These are phyloP conservation scores for Pocillopora meandrina DNA, from an alignment of 92 coral and sea anemone genomes.

Conservation along the genomic window DNA sequence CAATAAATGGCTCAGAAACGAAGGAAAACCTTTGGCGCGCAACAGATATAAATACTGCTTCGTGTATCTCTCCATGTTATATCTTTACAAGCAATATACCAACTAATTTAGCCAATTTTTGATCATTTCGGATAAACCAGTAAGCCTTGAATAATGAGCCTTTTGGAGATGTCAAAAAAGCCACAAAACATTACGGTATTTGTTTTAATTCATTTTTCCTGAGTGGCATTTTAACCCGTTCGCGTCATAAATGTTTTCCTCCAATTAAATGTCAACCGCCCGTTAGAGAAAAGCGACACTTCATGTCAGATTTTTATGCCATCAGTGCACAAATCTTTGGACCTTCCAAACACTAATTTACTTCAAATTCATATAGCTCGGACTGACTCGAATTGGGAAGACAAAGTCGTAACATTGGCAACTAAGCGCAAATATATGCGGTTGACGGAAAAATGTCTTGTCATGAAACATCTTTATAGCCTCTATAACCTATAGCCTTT, in stretches of 20 bases:
- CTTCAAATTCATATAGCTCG: background rate
- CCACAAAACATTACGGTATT: background rate
- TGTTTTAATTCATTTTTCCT: background rate
- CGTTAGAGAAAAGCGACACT: background rate
- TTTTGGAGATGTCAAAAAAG: background rate
- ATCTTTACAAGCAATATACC: background rate
- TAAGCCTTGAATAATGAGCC: background rate
- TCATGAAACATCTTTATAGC: too few species aligned
- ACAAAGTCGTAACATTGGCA: too few species aligned
- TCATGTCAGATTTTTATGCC: background rate
- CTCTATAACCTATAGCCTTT: too few species aligned
- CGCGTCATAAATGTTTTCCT: background rate
- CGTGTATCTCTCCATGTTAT: background rate
- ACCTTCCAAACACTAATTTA: background rate
- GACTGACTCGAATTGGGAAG: too few species aligned
- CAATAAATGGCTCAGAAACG: too few species aligned
- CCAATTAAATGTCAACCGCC: background rate
- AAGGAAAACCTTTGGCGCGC: too few species aligned
- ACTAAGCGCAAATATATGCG: too few species aligned
- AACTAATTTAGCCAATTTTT: conserved; percentile 2
- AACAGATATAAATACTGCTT: background rate
- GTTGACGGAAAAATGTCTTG: too few species aligned
- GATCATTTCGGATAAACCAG: conserved; percentile 6
- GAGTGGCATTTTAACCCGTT: background rate
- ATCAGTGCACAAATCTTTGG: background rate